Evolutionary conservation across 2,797 vertebrate genomes (phyloP), one percentile per base, ranked within the genome.

Genomic region (Clamator glandarius): DNA sequence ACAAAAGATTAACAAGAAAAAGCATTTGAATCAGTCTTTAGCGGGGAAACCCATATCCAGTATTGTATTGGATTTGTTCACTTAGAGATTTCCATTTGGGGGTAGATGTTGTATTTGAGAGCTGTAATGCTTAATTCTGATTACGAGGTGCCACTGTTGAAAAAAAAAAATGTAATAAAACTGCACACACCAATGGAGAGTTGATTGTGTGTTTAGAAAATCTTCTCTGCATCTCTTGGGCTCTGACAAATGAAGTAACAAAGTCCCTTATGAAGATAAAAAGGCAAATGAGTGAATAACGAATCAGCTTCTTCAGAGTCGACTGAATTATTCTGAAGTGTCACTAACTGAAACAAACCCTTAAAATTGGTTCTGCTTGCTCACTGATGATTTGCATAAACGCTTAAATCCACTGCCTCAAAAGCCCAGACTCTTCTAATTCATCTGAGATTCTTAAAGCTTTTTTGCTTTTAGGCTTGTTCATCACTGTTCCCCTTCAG

Each of bases 61-160:
- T 48, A 2, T 28, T 44, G 75, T 4, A 72, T 82, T 39, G 92
- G 62, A 19, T 81, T 87, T 68, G 41, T 82, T 89, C 70, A 28
- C 54, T 70, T 36, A 19, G 3, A 39, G 33, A 9, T 70, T 91
- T 68, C 63, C 39, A 9, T 59, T 50, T 12, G 48, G 92, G 84
- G 79, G 84, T 75, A 87, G 76, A 28, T 48, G 70, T 58, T 66
- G 2, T 59, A 3, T 61, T 66, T 74, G 33, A 57, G 35, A 91
- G 62, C 52, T 94, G 93, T 78, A 89, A 69, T 48, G 48, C 36
- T 87, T 67, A 36, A 5, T 74, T 55, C 72, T 73, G 84, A 48
- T 84, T 89, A 75, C 87, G 61, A 84, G 91, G 64, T 87, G 89
- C 87, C 87, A 55, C 91, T 69, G 78, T 91, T 85, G 67, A 29